Evolutionary conservation across 2,113 vertebrate species (phyloP), one percentile per base, ranked within the genome.

Genomic region (Sardina pilchardus): DNA sequence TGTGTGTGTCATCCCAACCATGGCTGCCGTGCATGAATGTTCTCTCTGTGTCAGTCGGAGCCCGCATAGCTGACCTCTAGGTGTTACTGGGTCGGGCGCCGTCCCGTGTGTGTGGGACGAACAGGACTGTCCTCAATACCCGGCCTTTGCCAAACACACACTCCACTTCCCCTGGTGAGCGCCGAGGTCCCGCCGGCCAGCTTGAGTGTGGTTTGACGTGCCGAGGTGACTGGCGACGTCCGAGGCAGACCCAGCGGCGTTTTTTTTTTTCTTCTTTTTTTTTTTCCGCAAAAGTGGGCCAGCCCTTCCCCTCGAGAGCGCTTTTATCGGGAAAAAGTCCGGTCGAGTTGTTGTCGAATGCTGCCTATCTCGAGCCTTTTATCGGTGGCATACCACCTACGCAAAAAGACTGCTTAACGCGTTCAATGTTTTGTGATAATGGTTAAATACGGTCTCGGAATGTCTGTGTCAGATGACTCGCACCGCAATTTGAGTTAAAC

Each of bases 121-220:
- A 85, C 50, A 86, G 81, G 86, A 86, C 85, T 83, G 47, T 75
- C 83, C 43, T 78, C 26, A 78, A 78, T 78, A 34, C 9, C 19
- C 12, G 10, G 12, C 30, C 71, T 67, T 34, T 34, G 26, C 30
- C 71, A 78, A 78, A 78, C 34, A 78, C 71, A 78, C 30, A 78
- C 71, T 34, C 71, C 71, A 14, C 53, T 59, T 59, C 53, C 53
- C 53, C 53, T 59, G 48, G 48, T 24, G 53, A 6, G 21, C 53
- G 4, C 19, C 53, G 53, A 59, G 53, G 53, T 50, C 36, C 56
- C 30, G n/a, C 75, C 43, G 56, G 26, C 48, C 85, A 63, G 85
- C 78, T 26, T 88, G 82, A 87, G 86, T 86, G 59, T 45, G 87
- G 80, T 88, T 87, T 85, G 89, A 88, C 83, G 81, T 83, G 84